These are phyloP conservation scores for Hyppa rectilinea DNA, from an alignment of 2,888 invertebrate genomes.

Conservation along the genomic window DNA sequence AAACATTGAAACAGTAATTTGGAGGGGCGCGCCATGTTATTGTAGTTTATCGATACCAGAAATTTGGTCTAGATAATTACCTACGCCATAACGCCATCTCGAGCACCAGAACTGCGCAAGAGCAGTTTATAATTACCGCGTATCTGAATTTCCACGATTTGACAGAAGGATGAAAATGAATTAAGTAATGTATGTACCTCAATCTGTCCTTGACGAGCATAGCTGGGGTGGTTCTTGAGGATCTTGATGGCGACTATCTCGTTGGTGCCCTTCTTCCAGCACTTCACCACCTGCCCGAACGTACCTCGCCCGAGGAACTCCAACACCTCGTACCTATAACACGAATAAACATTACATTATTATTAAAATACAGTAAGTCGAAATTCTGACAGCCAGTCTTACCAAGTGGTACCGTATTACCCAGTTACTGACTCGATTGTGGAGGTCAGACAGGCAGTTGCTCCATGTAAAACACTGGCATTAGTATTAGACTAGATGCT, in stretches of 20 bases:
- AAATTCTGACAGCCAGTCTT: too few species aligned
- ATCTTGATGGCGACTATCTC: slow-evolving; percentile 99
- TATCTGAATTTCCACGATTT: background rate
- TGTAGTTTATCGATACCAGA: too few species aligned
- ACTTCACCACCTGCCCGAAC: slow-evolving; percentile 99
- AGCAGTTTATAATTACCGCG: background rate
- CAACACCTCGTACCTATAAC: slow-evolving; percentile 94
- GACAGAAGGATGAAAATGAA: background rate
- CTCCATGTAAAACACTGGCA: too few species aligned
- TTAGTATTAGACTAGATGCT: too few species aligned
- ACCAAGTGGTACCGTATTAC: too few species aligned
- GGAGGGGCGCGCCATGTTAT: too few species aligned
- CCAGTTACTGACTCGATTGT: too few species aligned
- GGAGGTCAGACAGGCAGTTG: too few species aligned
- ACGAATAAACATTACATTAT: slow-evolving; percentile 1
- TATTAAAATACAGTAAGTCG: background rate
- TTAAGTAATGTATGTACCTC: slow-evolving; percentile 92
- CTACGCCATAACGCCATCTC: too few species aligned
- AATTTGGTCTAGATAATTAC: too few species aligned
- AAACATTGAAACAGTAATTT: too few species aligned
- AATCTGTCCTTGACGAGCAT: slow-evolving; percentile 99
- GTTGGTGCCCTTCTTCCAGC: slow-evolving; percentile 99
- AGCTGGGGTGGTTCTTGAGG: slow-evolving; percentile 99
- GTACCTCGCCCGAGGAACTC: slow-evolving; percentile 99
- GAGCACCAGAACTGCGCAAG: too few species aligned